Percentiles rank a stretch among this genome's conserved stretches.
Conservation (phyloP, 53 echinoderm and acorn worm species). For the Echinometra lucunter region DNA sequence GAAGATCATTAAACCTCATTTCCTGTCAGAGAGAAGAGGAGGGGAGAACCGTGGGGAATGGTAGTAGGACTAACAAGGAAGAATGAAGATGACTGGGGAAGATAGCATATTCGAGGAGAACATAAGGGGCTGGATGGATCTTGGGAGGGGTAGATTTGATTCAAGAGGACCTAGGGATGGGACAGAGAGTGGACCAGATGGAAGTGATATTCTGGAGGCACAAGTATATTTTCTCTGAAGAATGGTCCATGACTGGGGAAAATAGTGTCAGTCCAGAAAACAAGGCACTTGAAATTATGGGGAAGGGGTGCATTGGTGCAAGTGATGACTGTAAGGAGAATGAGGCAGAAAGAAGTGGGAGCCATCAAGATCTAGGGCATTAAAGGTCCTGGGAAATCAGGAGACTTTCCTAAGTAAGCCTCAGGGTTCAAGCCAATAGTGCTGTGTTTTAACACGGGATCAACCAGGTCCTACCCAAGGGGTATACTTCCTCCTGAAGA, state of each 20-base stretch:
- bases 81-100: not conserved
- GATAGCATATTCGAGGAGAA: not conserved
- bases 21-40: not conserved
- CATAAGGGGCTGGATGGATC: not conserved
- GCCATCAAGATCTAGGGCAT: not conserved
- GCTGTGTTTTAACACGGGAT: not conserved
- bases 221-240: not conserved
- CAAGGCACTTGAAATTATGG: not conserved
- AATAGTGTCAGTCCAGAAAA: not conserved
- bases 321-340: not conserved
- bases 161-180: not conserved
- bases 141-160: not conserved
- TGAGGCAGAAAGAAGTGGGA: not conserved
- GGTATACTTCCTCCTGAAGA: not conserved
- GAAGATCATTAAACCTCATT: constrained; percentile 51
- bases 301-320: not conserved
- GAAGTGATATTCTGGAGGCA: not conserved
- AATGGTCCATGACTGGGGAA: not conserved
- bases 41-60: not conserved
- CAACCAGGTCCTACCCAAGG: not conserved
- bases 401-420: not conserved
- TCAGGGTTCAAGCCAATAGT: not conserved
- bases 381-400: not conserved
- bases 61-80: not conserved
- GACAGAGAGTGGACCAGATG: not conserved